Evolutionary conservation across 1,140 invertebrate species (phyloP), one percentile per base, ranked within the genome.

Genomic region (Drosophila bocqueti): DNA sequence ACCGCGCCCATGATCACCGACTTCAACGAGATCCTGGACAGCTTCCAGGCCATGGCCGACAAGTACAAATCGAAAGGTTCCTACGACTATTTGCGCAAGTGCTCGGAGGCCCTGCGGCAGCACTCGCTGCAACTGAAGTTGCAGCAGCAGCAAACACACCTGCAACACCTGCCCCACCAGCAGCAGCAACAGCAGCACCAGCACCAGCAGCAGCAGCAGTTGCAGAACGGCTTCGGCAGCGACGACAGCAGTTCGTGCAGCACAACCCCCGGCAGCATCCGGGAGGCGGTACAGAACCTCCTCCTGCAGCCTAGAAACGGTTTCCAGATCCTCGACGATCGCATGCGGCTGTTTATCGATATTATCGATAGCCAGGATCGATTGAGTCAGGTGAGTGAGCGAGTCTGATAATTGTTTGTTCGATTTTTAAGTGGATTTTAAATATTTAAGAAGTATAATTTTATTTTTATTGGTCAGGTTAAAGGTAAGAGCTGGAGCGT

Each of bases 361-460:
- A 97, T 97, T 71, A 94, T 97, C 81, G 96, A 96, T 83, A 95
- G 96, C 15, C 96, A 97, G 93, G 96, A 97, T 92, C 94, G 95
- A 85, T 96, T 97, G 82, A 96, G 96, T 85, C 95, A 96, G 96
- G 96, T 97, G 94, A 93, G 59, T 79, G 13, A n/a, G 3, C 3
- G 16, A 4, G 15, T 21, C 16, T 1, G 7, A 11, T 9, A 34
- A 16, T 7, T 16, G 21, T 2, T 16, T 11, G 4, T 11, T 13
- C 10, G 0, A 26, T 29, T 29, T n/a, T 26, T 24, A 24, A 24
- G 0, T 29, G 4, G 4, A 49, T 6, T 46, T 43, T 18, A 10
- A 10, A 21, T n/a, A 4, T 42, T 16, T 42, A 7, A 8, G 15
- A 42, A 8, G 1, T n/a, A n/a, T 2, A 7, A 40, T 16, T 40